phyloP scores from a whole-genome alignment of 2,797 vertebrate species.

The Dryobates pubescens region DNA sequence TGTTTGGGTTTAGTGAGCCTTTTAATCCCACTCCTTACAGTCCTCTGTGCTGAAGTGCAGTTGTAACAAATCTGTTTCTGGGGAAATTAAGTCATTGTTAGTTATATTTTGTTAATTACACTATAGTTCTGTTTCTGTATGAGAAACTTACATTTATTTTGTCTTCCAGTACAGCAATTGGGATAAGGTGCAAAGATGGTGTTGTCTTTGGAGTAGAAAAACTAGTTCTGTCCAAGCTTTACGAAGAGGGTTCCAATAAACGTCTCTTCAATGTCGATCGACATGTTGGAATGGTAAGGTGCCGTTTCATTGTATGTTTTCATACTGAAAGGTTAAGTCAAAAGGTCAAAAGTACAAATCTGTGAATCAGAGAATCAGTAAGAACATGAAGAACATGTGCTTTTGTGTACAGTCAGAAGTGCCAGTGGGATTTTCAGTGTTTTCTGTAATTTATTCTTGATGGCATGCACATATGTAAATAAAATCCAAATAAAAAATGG shows the following conservation, averaged over 20 bases:
- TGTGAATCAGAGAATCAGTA: background rate
- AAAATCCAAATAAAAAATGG: background rate
- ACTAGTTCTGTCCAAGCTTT: constrained; percentile 96
- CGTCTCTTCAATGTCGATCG: constrained; percentile 97
- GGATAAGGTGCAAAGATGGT: constrained; percentile 95
- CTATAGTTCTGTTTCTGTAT: background rate
- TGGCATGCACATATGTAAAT: background rate
- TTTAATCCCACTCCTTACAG: rapidly evolving
- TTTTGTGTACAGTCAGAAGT: background rate
- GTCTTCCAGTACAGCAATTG: constrained; percentile 91
- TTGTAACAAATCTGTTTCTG: background rate
- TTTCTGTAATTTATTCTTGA: background rate
- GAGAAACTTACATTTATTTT: constrained; percentile 13
- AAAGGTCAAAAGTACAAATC: background rate
- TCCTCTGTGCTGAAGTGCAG: background rate
- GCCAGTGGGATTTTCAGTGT: background rate
- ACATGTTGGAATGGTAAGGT: constrained; percentile 95
- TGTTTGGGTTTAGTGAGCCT: background rate
- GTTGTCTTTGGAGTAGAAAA: constrained; percentile 98
- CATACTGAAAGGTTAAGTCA: no score
- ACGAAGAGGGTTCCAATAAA: constrained; percentile 96
- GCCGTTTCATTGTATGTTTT: background rate
- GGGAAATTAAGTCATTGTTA: rapidly evolving
- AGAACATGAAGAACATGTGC: background rate
- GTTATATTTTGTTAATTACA: rapidly evolving